Conservation (phyloP, 1,140 invertebrate species). For the Stenopsyche tienmushanensis region DNA sequence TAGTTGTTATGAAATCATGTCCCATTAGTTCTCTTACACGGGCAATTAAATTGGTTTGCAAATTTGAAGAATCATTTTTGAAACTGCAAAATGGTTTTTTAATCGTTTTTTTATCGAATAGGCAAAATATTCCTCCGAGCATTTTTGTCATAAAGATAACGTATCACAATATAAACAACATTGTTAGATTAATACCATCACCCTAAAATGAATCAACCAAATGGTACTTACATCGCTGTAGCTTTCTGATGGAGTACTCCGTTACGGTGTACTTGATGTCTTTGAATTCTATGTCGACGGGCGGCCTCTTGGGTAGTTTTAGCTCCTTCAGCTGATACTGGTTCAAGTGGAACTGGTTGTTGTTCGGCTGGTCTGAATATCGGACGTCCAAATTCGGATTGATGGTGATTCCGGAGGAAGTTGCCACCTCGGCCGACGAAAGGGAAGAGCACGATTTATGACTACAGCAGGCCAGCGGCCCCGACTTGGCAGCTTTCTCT, state of each 20-base stretch:
- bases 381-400: background rate
- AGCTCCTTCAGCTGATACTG: slow-evolving; percentile 39
- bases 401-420: background rate
- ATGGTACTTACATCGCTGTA: slow-evolving; percentile 49
- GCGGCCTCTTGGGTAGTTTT: slow-evolving; percentile 46
- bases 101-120: no score
- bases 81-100: no score
- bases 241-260: slow-evolving; percentile 45
- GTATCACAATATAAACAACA: no score
- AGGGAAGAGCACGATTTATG: slow-evolving; percentile 30
- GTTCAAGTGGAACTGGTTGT: slow-evolving; percentile 50
- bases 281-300: slow-evolving; percentile 68
- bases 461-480: slow-evolving; percentile 33
- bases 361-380: slow-evolving; percentile 44
- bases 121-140: no score
- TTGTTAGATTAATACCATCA: no score
- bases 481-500: slow-evolving; percentile 20
- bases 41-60: no score
- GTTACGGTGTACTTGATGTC: slow-evolving; percentile 66
- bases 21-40: no score
- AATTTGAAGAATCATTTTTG: no score
- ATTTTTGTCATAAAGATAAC: no score
- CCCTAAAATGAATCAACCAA: no score
- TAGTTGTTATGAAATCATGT: no score
- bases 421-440: slow-evolving; percentile 19